phyloP scores from a whole-genome alignment of 2,888 invertebrate species.

The Busseola fusca region DNA sequence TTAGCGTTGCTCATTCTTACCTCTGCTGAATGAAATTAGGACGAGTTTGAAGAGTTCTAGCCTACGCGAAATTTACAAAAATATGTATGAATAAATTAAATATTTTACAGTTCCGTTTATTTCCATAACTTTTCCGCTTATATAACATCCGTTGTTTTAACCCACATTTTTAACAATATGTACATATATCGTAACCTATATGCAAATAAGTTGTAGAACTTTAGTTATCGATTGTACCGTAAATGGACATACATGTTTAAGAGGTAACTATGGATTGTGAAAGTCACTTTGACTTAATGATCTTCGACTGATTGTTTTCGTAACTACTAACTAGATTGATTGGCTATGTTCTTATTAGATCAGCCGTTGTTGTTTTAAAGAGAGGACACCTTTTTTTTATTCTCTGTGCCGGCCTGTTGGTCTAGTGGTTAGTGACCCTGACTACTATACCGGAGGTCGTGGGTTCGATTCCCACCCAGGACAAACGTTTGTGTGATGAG shows the following conservation, averaged over 20 bases:
- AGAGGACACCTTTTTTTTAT: neutral
- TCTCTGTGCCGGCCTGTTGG: too few species aligned
- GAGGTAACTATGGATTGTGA: conserved; percentile 43
- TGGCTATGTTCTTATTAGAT: conserved; percentile 47
- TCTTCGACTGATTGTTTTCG: conserved; percentile 60
- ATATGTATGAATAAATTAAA: conserved; percentile 25
- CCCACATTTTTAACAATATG: conserved; percentile 48
- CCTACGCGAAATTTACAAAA: conserved; percentile 16
- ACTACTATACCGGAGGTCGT: too few species aligned
- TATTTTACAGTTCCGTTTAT: conserved; percentile 14
- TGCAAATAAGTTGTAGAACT: conserved; percentile 38
- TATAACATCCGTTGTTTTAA: conserved; percentile 37
- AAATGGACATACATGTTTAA: conserved; percentile 45
- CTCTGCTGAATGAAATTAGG: neutral
- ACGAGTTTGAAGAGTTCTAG: conserved; percentile 10
- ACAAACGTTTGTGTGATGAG: too few species aligned
- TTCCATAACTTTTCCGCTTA: conserved; percentile 51
- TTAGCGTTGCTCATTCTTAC: neutral
- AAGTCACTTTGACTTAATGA: conserved; percentile 58
- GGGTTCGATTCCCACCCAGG: too few species aligned
- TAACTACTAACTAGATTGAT: conserved; percentile 55
- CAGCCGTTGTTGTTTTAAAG: conserved; percentile 10
- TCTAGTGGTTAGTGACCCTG: too few species aligned
- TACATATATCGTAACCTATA: conserved; percentile 29
- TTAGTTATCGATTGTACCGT: conserved; percentile 44